These are phyloP conservation scores for Pandion haliaetus DNA, from an alignment of 2,113 vertebrate species.

Conservation along the genomic window DNA sequence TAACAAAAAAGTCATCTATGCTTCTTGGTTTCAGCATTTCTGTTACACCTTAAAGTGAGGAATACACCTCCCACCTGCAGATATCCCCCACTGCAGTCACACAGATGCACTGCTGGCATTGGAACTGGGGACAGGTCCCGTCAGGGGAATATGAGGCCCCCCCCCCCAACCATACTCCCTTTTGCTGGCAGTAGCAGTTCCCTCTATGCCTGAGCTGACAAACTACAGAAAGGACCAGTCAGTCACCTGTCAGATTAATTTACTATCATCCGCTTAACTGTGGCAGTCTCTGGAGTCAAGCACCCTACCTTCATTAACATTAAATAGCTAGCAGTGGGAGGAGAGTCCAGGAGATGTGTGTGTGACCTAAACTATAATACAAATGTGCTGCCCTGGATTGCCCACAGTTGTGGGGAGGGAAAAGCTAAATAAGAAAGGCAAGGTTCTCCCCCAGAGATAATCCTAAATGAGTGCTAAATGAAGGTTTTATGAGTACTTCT, in stretches of 20 bases:
- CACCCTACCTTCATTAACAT: not conserved
- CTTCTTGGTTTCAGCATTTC: not conserved
- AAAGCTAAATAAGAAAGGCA: not conserved
- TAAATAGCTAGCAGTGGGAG: not conserved
- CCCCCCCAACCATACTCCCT: not conserved
- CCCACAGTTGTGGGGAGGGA: not conserved
- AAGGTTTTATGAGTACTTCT: not conserved
- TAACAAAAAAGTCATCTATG: not conserved
- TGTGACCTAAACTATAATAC: not conserved
- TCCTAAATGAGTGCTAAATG: not conserved
- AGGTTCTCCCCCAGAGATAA: not conserved
- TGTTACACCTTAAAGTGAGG: not conserved
- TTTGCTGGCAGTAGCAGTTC: not conserved
- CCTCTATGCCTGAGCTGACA: not conserved
- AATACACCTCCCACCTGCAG: not conserved
- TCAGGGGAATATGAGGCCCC: rapidly evolving
- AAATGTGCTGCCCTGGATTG: not conserved
- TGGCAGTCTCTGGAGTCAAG: not conserved
- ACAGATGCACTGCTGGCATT: not conserved
- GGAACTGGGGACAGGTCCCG: not conserved
- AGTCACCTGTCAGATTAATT: not conserved
- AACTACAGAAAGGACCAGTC: not conserved
- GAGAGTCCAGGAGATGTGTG: not conserved
- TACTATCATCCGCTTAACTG: not conserved
- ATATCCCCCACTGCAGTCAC: not conserved